These are phyloP conservation scores for Apostichopus californicus DNA, from an alignment of 35 echinoderm and acorn worm genomes.

Conservation along the genomic window DNA sequence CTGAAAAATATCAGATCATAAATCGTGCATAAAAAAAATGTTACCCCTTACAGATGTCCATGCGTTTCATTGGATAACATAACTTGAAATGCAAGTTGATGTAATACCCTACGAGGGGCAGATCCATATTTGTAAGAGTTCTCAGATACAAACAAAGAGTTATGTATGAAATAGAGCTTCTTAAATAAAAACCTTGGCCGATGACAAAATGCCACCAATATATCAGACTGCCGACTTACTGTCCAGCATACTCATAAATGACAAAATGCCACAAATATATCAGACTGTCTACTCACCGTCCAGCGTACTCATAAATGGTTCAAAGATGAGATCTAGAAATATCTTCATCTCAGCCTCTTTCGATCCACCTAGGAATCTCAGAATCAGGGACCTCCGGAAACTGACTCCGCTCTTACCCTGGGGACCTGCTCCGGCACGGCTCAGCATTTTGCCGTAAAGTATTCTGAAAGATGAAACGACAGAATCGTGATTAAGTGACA, in stretches of 20 bases:
- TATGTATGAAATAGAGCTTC: no score
- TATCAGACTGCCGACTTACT: conserved; percentile 57
- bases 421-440: conserved; percentile 78
- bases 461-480: conserved; percentile 66
- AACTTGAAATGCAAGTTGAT: no score
- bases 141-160: no score
- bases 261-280: background rate
- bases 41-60: no score
- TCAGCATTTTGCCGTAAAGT: conserved; percentile 95
- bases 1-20: background rate
- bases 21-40: no score
- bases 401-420: conserved; percentile 74
- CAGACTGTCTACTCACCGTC: conserved; percentile 51
- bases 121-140: no score
- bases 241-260: conserved; percentile 61
- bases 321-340: conserved; percentile 88
- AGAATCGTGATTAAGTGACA: background rate
- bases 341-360: conserved; percentile 73
- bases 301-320: conserved; percentile 61
- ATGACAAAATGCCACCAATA: no score
- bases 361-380: conserved; percentile 84
- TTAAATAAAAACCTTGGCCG: no score
- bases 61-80: no score
- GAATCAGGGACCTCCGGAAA: conserved; percentile 70
- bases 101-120: no score